Evolutionary conservation across 2,113 vertebrate species (phyloP), one percentile per base, ranked within the genome.

Genomic region (Osmerus mordax): DNA sequence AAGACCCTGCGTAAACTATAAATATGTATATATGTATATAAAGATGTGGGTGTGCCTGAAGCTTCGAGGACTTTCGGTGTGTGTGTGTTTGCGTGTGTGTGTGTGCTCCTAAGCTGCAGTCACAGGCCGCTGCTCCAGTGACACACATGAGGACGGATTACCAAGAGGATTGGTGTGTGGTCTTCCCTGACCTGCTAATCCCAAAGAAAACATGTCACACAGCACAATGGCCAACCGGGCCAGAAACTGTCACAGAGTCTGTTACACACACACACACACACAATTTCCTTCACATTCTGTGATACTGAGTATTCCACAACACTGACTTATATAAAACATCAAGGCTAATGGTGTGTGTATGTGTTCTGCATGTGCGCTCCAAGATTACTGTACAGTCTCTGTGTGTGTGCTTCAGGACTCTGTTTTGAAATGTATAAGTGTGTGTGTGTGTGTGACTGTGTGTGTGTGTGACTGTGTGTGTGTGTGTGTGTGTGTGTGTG

Each of bases 181-280:
- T 78, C 71, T 74, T 66, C 51, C 58, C 56, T 70, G 69, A 78
- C 55, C 75, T 36, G 29, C 66, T 74, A 72, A 63, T 69, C 63
- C 51, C 65, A 36, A 18, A 52, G 65, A 63, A 74, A 72, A 41
- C 64, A 64, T 65, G 73, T 62, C 60, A 62, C 60, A 47, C 41
- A 47, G 41, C 41, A 47, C 41, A 62, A 15, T 16, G 60, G 21
- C 28, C 5, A 15, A 28, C 5, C 23, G 23, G 60, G 16, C 18
- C 19, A 28, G 3, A 62, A 62, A 62, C 6, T 28, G 60, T 28
- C 25, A 29, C 60, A 15, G 23, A 15, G 60, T 62, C 60, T 28
- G 12, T 19, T 69, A 65, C 60, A 70, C n/a, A 23, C 69, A 71
- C 56, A 15, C 16, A 14, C 51, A 61, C 64, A 55, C 29, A 69